A percentile compares a stretch with the other conserved stretches of the same genome.
Evolutionary conservation across 2,888 invertebrate genomes (phyloP).

Genomic region (Heliothis peltigera): DNA sequence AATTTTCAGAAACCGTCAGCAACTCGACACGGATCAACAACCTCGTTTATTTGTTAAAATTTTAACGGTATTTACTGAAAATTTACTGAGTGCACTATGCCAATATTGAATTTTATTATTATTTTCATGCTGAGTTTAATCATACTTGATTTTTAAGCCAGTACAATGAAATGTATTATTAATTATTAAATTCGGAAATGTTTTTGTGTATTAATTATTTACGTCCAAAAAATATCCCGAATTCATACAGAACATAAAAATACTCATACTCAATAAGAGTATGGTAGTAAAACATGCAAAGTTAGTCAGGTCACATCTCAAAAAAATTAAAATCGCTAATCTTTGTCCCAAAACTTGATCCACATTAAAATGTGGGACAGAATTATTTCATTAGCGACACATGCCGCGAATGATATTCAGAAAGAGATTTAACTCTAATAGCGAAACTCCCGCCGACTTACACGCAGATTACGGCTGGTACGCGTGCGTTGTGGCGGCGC

Average conservation of each 20-base stretch:
- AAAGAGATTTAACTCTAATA: constrained; percentile 69
- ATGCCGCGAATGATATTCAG: constrained; percentile 70
- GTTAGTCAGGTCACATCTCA: constrained; percentile 13
- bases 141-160: no score
- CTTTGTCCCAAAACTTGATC: constrained; percentile 63
- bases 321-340: constrained; percentile 30
- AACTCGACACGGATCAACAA: not conserved
- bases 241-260: no score
- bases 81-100: not conserved
- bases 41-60: not conserved
- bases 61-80: not conserved
- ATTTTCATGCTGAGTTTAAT: no score
- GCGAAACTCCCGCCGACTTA: constrained; percentile 62
- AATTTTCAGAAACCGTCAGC: not conserved
- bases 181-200: no score
- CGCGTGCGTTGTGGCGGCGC: constrained; percentile 47
- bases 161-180: no score
- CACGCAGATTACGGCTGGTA: constrained; percentile 65
- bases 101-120: no score
- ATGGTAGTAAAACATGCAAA: not conserved
- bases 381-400: constrained; percentile 73
- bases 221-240: no score
- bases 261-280: no score
- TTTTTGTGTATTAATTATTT: no score
- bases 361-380: constrained; percentile 62